Evolutionary conservation across 2,888 invertebrate genomes (phyloP).

Genomic region (Apeira syringaria): DNA sequence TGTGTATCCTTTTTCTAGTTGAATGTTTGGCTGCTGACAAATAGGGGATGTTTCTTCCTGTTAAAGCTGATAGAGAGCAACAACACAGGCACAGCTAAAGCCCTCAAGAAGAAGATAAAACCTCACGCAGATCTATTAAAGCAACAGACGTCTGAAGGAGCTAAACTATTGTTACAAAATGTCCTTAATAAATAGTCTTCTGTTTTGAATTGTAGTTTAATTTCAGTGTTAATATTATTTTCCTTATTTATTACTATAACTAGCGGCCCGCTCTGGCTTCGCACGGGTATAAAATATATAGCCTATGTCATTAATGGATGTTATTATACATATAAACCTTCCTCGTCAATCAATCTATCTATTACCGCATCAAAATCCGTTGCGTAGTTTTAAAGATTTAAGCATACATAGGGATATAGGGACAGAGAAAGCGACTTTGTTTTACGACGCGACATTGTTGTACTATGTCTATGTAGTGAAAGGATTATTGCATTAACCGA

Average conservation of each 20-base stretch:
- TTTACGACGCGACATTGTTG: too few species aligned
- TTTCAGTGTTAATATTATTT: background rate
- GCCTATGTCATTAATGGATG: too few species aligned
- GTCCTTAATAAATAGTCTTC: constrained; percentile 58
- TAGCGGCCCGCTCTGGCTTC: too few species aligned
- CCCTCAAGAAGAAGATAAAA: constrained; percentile 77
- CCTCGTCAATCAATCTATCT: too few species aligned
- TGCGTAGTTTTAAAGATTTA: too few species aligned
- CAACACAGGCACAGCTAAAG: constrained; percentile 58
- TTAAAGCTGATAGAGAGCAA: constrained; percentile 87
- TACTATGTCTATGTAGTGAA: too few species aligned
- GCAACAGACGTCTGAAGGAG: constrained; percentile 82
- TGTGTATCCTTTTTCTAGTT: constrained; percentile 72
- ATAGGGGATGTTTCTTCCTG: constrained; percentile 91
- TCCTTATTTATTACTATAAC: background rate
- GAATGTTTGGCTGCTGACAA: constrained; percentile 86
- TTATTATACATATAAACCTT: too few species aligned
- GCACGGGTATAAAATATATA: too few species aligned
- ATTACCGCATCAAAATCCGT: too few species aligned
- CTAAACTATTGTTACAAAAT: constrained; percentile 85
- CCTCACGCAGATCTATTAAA: constrained; percentile 70
- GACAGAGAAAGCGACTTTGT: too few species aligned
- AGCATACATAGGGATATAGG: too few species aligned
- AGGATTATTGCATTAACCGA: too few species aligned
- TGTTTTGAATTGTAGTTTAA: constrained; percentile 19